phyloP scores from a whole-genome alignment of 2,797 vertebrate species.

The Syngnathus rostellatus region DNA sequence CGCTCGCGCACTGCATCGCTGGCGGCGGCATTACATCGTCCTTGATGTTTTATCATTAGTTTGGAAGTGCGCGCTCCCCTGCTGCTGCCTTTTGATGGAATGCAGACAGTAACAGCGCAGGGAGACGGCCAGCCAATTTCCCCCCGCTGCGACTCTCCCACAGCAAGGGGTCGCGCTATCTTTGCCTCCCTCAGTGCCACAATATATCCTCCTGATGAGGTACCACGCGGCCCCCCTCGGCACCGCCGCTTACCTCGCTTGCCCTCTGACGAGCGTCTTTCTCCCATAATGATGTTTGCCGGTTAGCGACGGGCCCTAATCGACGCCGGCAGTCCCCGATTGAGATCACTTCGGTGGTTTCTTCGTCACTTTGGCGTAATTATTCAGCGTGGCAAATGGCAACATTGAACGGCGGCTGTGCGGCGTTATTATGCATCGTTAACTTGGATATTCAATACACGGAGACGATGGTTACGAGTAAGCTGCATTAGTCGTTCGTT shows the following conservation, averaged over 20 bases:
- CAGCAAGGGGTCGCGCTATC: constrained; percentile 63
- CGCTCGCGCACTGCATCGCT: constrained; percentile 52
- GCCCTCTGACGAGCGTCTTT: constrained; percentile 49
- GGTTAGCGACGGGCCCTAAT: constrained; percentile 52
- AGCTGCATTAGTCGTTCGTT: no score
- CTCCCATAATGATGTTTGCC: constrained; percentile 49
- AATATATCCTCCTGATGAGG: constrained; percentile 60
- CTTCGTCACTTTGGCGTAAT: constrained; percentile 55
- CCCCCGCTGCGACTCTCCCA: constrained; percentile 55
- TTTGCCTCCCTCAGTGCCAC: constrained; percentile 43
- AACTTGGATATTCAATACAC: constrained; percentile 22
- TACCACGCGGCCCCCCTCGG: constrained; percentile 53
- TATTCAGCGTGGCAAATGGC: constrained; percentile 43
- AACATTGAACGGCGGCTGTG: constrained; percentile 30
- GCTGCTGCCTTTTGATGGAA: constrained; percentile 72
- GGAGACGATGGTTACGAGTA: no score
- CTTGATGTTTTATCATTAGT: constrained; percentile 75
- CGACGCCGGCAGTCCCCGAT: constrained; percentile 31
- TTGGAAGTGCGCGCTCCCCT: constrained; percentile 73
- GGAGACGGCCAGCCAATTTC: constrained; percentile 69
- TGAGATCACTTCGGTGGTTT: constrained; percentile 44
- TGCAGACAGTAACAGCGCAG: constrained; percentile 69
- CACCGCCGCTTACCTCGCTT: constrained; percentile 55
- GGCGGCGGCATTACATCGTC: constrained; percentile 69
- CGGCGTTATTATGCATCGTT: constrained; percentile 39